phyloP scores from a whole-genome alignment of 2,797 vertebrate species.

The Centropyge bicolor region DNA sequence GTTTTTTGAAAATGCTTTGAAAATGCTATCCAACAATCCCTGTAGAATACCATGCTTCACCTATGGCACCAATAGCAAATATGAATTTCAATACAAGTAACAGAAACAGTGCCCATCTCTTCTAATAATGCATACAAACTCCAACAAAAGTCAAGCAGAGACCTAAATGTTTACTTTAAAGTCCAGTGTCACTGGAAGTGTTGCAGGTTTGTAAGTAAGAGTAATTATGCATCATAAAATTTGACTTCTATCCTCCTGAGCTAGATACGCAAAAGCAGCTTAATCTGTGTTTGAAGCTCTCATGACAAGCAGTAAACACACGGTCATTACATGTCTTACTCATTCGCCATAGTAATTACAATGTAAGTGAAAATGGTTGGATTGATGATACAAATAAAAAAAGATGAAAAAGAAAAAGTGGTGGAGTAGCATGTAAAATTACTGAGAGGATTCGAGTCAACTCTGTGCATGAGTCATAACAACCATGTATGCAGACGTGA shows the following conservation, averaged over 20 bases:
- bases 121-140: too few species aligned
- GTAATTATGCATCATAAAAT: constrained; percentile 32
- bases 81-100: too few species aligned
- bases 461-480: constrained; percentile 55
- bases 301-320: constrained; percentile 28
- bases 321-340: constrained; percentile 14
- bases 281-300: constrained; percentile 14
- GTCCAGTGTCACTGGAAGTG: neutral
- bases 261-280: constrained; percentile 2
- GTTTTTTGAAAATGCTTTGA: too few species aligned
- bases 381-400: constrained; percentile 17
- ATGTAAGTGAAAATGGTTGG: constrained; percentile 15
- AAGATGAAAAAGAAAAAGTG: constrained; percentile 3
- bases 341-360: constrained; percentile 22
- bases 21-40: too few species aligned
- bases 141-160: too few species aligned
- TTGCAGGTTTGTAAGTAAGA: neutral
- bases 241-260: constrained; percentile 8
- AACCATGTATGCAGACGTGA: constrained; percentile 17
- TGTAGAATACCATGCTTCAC: too few species aligned
- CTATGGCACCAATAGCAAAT: too few species aligned
- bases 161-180: constrained; percentile 12
- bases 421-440: neutral
- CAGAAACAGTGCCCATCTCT: too few species aligned
- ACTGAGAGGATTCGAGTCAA: constrained; percentile 14